Conservation (phyloP, 2,888 invertebrate species). For the Gastracanthus pulcherrimus region DNA sequence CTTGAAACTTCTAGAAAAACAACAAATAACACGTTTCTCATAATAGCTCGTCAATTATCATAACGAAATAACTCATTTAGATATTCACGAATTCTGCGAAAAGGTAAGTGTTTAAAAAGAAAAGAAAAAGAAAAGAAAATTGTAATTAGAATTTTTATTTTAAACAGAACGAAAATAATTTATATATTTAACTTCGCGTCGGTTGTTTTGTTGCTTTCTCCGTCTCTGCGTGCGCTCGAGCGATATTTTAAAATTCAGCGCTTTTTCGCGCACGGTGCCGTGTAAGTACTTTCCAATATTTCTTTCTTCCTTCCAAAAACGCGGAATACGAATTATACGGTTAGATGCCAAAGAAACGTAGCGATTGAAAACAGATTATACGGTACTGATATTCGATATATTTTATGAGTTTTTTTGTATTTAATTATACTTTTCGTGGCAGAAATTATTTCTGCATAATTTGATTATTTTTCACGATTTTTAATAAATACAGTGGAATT, state of each 20-base stretch:
- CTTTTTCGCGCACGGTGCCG: background rate
- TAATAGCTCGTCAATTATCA: background rate
- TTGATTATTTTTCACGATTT: too few relatives aligned
- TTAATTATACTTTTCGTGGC: too few relatives aligned
- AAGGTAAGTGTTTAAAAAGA: background rate
- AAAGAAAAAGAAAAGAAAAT: background rate
- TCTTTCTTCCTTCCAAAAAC: slow-evolving; percentile 11
- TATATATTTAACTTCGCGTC: background rate
- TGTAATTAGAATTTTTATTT: slow-evolving; percentile 1
- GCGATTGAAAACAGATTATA: slow-evolving; percentile 1
- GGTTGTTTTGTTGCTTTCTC: background rate
- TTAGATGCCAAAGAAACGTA: background rate
- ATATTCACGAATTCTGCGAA: background rate
- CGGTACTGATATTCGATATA: background rate
- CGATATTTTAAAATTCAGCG: background rate
- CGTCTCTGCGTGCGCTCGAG: background rate
- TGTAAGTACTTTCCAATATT: slow-evolving; percentile 21
- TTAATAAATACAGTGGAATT: too few relatives aligned
- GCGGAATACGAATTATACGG: background rate
- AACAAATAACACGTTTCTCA: background rate
- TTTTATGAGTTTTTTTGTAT: background rate
- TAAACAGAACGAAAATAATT: background rate
- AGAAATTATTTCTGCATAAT: too few relatives aligned
- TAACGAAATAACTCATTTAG: background rate
- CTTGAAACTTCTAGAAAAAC: background rate